phyloP scores from a whole-genome alignment of 2,888 invertebrate species.

The Sycophila texana region DNA sequence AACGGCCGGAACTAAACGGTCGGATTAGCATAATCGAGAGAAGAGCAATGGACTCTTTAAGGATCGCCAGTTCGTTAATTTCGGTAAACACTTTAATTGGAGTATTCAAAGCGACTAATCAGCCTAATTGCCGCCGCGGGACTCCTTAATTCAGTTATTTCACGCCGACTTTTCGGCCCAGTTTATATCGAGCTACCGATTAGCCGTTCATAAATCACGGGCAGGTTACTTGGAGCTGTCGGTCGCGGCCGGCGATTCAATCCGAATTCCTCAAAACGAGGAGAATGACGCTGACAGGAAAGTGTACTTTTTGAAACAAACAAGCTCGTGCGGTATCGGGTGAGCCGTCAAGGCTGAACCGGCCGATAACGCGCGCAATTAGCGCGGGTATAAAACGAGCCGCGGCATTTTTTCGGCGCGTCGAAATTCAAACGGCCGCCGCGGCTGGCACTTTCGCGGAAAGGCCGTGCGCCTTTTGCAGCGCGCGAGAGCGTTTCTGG shows the following conservation, averaged over 20 bases:
- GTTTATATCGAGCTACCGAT: not conserved
- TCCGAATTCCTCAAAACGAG: too few relatives aligned
- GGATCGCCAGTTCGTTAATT: not conserved
- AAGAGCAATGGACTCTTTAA: not conserved
- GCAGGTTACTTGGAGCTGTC: not conserved
- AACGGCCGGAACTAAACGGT: conserved; percentile 22
- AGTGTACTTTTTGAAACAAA: too few relatives aligned
- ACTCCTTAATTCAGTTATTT: conserved; percentile 32
- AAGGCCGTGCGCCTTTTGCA: conserved; percentile 64
- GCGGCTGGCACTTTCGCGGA: conserved; percentile 61
- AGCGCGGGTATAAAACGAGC: too few relatives aligned
- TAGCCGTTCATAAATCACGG: conserved; percentile 9
- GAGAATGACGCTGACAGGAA: too few relatives aligned
- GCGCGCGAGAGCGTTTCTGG: conserved; percentile 63
- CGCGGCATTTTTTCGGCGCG: conserved; percentile 30
- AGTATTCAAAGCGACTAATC: conserved; percentile 11
- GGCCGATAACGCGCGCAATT: too few relatives aligned
- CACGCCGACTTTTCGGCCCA: not conserved
- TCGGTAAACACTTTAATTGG: conserved; percentile 10
- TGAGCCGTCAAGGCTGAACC: too few relatives aligned
- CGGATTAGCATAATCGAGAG: conserved; percentile 19
- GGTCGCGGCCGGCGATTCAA: too few relatives aligned
- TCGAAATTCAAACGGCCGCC: not conserved
- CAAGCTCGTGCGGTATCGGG: too few relatives aligned
- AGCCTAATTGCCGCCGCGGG: conserved; percentile 16